Conservation (phyloP, 2,113 vertebrate genomes). For the Paracanthobrama guichenoti region DNA sequence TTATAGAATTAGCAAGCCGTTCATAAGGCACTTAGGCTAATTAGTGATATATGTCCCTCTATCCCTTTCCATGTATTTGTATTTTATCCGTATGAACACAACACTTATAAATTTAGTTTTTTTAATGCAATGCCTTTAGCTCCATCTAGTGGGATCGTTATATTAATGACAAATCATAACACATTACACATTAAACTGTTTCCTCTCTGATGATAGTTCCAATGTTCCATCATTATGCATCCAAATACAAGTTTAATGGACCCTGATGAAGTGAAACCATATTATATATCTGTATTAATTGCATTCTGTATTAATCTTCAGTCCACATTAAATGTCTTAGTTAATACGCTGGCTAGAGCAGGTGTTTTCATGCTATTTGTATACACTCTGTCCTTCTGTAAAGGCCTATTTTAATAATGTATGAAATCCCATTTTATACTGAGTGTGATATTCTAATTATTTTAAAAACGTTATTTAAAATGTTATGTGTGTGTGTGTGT, state of each 20-base stretch:
- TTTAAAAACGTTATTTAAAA: too few species aligned
- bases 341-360: background rate
- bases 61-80: background rate
- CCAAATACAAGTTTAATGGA: background rate
- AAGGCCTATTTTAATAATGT: too few species aligned
- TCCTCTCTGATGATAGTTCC: background rate
- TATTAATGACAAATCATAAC: background rate
- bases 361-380: too few species aligned
- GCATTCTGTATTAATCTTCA: background rate
- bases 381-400: too few species aligned
- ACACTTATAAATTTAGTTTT: background rate
- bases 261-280: background rate
- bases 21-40: background rate
- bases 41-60: background rate
- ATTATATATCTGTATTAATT: background rate
- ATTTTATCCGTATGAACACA: background rate
- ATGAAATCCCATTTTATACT: too few species aligned
- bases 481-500: too few species aligned
- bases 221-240: too few species aligned
- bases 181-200: background rate
- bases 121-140: background rate
- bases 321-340: background rate
- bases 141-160: constrained; percentile 12
- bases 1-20: background rate
- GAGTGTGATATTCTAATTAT: too few species aligned